Evolutionary conservation across 2,113 vertebrate genomes (phyloP), one percentile per base, ranked within the genome.

Genomic region (Corythaixoides concolor): DNA sequence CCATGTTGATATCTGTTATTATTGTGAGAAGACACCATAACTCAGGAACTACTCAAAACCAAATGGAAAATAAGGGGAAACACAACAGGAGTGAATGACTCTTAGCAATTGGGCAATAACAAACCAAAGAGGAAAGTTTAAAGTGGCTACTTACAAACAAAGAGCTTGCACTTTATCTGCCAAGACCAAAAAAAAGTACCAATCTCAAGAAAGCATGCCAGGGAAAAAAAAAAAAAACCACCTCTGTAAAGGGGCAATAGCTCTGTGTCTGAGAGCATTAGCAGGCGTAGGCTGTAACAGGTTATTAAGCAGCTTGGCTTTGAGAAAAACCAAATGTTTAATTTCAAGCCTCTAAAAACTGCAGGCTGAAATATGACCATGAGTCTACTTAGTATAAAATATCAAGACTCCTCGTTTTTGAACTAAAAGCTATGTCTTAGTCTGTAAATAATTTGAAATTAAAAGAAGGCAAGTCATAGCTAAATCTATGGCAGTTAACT

Each of bases 21-120:
- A 64, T 83, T 55, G 55, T 60, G 43, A 92, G 49, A 79, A 72
- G 37, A 68, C 58, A 70, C 37, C 28, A 23, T 83, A 75, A 68
- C 58, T 92, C 70, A 72, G 53, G 62, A 90, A 90, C 43, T 67
- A 83, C 62, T n/a, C 89, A 75, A 94, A 90, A 63, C 75, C 87
- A 92, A 86, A 88, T 50, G 45, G 56, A 81, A 88, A 88, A 77
- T 58, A 87, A 94, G 63, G 62, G 53, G n/a, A 79, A 90, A 47
- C 52, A 70, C 28, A 90, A 52, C 39, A 85, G 58, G 39, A 95
- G 82, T 55, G 79, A 66, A 41, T 15, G 53, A 55, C 59, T 62
- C 75, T 59, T 85, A 72, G 70, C 86, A 83, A 37, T 1, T 76
- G 43, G 14, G 56, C 41, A 94, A 75, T 66, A 93, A 56, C 16